A percentile compares a stretch with the other conserved stretches of the same genome.
Evolutionary conservation across 1,140 invertebrate genomes (phyloP).

Genomic region (Sitodiplosis mosellana): DNA sequence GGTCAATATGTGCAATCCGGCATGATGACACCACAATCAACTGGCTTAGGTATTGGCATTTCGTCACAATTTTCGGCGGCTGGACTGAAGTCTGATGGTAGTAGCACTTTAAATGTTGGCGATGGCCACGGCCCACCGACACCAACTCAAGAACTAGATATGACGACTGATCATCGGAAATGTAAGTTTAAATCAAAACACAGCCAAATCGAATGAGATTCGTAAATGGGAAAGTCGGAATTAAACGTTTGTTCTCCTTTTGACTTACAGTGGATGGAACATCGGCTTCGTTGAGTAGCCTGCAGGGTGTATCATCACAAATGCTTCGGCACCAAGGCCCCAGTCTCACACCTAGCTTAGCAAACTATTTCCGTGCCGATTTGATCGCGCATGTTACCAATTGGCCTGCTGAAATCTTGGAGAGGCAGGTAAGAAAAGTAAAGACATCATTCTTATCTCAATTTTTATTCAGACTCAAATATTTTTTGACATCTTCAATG

Average conservation of each 20-base stretch:
- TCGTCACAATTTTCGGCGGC: conserved; percentile 1
- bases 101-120: conserved; percentile 15
- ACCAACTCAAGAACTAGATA: conserved; percentile 29
- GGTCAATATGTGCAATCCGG: background rate
- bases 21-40: background rate
- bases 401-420: conserved; percentile 80
- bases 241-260: background rate
- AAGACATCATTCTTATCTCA: background rate
- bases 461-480: background rate
- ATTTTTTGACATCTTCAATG: background rate
- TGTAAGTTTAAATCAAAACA: conserved; percentile 17
- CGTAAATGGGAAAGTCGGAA: background rate
- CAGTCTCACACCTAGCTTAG: conserved; percentile 69
- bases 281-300: conserved; percentile 16
- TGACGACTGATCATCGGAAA: conserved; percentile 27
- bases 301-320: conserved; percentile 23
- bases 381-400: conserved; percentile 77
- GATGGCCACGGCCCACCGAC: conserved; percentile 32
- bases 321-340: conserved; percentile 27
- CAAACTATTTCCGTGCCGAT: conserved; percentile 81
- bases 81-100: conserved; percentile 11
- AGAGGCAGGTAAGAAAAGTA: conserved; percentile 60
- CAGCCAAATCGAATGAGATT: background rate
- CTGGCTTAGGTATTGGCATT: background rate
- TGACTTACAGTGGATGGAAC: conserved; percentile 17